These are phyloP conservation scores for Axea sp. DNA, from an alignment of 2,888 invertebrate species.

Conservation along the genomic window DNA sequence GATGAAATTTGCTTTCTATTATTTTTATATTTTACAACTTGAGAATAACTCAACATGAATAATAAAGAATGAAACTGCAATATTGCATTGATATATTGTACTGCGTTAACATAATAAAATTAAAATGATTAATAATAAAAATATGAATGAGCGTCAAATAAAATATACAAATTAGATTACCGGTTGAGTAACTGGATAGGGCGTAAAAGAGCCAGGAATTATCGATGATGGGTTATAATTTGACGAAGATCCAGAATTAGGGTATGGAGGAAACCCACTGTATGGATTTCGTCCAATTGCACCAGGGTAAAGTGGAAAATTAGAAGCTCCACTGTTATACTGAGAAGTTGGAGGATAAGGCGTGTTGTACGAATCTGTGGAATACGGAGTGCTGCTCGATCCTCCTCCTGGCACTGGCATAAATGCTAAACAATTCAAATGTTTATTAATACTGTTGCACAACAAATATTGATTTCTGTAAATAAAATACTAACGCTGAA, in stretches of 20 bases:
- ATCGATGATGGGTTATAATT: slow-evolving; percentile 75
- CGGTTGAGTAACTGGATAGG: slow-evolving; percentile 72
- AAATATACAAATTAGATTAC: slow-evolving; percentile 66
- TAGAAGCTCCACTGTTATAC: slow-evolving; percentile 63
- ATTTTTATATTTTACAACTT: too few species aligned
- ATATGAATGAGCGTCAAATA: too few species aligned
- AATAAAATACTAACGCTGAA: slow-evolving; percentile 78
- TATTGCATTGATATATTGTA: too few species aligned
- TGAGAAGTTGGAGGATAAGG: slow-evolving; percentile 68
- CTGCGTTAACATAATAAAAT: too few species aligned
- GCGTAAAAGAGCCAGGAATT: slow-evolving; percentile 67
- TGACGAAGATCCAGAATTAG: slow-evolving; percentile 77
- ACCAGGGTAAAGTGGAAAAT: slow-evolving; percentile 74
- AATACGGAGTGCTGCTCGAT: slow-evolving; percentile 27
- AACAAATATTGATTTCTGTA: slow-evolving; percentile 8
- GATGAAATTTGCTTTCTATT: too few species aligned
- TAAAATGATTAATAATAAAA: too few species aligned
- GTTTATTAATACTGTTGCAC: slow-evolving; percentile 19
- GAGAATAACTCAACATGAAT: too few species aligned
- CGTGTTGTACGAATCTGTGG: slow-evolving; percentile 61
- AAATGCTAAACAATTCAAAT: slow-evolving; percentile 77
- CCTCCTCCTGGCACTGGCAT: slow-evolving; percentile 75
- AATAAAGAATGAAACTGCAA: too few species aligned
- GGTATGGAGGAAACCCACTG: slow-evolving; percentile 80
- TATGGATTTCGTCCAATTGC: slow-evolving; percentile 69